Conservation (phyloP, 1,140 invertebrate genomes). For the Pachyrhynchus sulphureomaculatus region DNA sequence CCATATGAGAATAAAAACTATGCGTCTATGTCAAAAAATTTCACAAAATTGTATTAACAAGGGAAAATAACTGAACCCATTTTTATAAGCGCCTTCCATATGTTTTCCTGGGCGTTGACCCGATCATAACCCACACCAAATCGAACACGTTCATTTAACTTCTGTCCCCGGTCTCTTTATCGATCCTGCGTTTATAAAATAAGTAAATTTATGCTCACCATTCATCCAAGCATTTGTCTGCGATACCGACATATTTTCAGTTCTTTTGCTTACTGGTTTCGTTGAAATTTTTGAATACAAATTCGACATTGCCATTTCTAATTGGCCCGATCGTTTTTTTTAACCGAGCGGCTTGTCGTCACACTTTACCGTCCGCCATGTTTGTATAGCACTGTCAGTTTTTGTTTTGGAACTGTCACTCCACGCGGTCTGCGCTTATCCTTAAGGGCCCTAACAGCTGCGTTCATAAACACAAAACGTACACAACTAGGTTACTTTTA, state of each 20-base stretch:
- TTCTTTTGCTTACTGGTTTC: slow-evolving; percentile 67
- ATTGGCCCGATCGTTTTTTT: not conserved
- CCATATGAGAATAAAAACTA: no score
- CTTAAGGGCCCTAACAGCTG: no score
- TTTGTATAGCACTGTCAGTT: slow-evolving; percentile 1
- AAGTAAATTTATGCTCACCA: slow-evolving; percentile 59
- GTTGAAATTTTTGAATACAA: slow-evolving; percentile 70
- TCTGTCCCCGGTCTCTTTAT: not conserved
- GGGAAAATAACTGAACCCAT: not conserved
- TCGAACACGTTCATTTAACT: not conserved
- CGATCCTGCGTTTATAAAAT: not conserved
- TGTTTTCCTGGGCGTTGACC: slow-evolving; percentile 9
- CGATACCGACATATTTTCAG: slow-evolving; percentile 71
- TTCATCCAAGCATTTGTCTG: slow-evolving; percentile 83
- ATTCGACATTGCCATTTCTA: slow-evolving; percentile 68
- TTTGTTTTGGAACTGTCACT: no score
- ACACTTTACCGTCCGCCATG: slow-evolving; percentile 31
- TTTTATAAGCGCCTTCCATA: slow-evolving; percentile 2
- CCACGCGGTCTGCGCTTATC: no score
- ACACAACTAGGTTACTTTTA: no score
- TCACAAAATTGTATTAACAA: no score
- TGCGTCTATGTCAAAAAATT: no score
- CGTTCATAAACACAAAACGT: no score
- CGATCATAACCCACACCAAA: not conserved
- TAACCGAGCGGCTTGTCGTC: slow-evolving; percentile 9